Conservation (phyloP, 1,140 invertebrate genomes). For the Brachionus rubens region DNA sequence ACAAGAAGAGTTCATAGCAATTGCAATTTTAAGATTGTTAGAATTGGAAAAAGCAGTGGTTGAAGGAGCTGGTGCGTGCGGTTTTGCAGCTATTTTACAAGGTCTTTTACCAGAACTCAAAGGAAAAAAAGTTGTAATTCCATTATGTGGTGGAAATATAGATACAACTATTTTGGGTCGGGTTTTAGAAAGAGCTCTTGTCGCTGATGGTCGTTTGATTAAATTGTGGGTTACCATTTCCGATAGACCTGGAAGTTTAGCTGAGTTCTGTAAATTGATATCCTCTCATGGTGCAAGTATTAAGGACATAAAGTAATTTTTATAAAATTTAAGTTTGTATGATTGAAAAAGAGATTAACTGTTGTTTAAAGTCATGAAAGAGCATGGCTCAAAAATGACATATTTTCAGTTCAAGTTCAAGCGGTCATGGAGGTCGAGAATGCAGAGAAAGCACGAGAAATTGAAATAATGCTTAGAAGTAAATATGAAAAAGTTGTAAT, state of each 20-base stretch:
- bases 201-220: conserved; percentile 78
- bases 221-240: conserved; percentile 81
- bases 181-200: conserved; percentile 80
- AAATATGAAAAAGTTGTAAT: conserved; percentile 64
- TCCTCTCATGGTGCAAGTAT: conserved; percentile 71
- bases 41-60: conserved; percentile 88
- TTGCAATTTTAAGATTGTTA: conserved; percentile 78
- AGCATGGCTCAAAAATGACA: conserved; percentile 81
- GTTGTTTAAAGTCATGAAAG: conserved; percentile 71
- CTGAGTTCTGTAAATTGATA: conserved; percentile 75
- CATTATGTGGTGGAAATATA: conserved; percentile 85
- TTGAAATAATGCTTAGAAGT: conserved; percentile 66
- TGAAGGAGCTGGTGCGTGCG: conserved; percentile 81
- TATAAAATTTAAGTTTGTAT: not conserved
- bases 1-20: conserved; percentile 69
- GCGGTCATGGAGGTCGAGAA: conserved; percentile 66
- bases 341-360: not conserved
- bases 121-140: conserved; percentile 79
- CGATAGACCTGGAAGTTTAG: conserved; percentile 79
- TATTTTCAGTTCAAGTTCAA: conserved; percentile 67
- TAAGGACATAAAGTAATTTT: conserved; percentile 48
- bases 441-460: conserved; percentile 69
- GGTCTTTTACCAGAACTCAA: conserved; percentile 76
- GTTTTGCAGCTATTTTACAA: conserved; percentile 78
- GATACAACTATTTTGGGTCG: conserved; percentile 83